Evolutionary conservation across 2,113 vertebrate genomes (phyloP), one percentile per base, ranked within the genome.

Genomic region (Passerina amoena): DNA sequence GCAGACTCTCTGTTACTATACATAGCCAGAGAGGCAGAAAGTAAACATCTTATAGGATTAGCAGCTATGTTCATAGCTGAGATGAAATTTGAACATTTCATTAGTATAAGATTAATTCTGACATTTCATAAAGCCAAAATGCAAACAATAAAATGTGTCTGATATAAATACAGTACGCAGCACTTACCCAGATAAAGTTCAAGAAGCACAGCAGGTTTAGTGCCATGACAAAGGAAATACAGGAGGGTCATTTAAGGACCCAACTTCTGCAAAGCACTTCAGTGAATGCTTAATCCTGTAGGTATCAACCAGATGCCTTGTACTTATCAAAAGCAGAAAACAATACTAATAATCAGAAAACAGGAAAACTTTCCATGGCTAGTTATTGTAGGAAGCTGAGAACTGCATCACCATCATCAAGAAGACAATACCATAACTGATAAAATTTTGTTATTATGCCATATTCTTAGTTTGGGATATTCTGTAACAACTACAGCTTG

Each of bases 121-220:
- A 97, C 97, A 97, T 97, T 97, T 97, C 95, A 51, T 72, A 96
- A 95, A 97, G 94, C 95, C 96, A 88, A 95, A 97, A 96, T 81
- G 95, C 96, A 97, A 97, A 97, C 96, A 97, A 91, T 94, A 90
- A 90, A 90, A 81, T 83, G 69, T 73, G 79, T 90, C 90, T 92
- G 92, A 90, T 96, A 93, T 87, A 94, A 97, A 95, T 95, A 92
- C 78, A 78, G 96, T 85, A 90, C 75, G 93, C 80, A 6, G 92
- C 94, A 91, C 86, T 60, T 54, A 84, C 73, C 75, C 95, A 95
- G 94, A 94, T 96, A 97, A 97, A 97, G 94, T 97, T 97, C 96
- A 97, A 96, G 95, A 73, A 64, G 72, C n/a, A 0, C 70, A 73
- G 93, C 69, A 96, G 85, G 57, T 95, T 97, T 94, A 96, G 80